Evolutionary conservation across 2,113 vertebrate genomes (phyloP), one percentile per base, ranked within the genome.

Genomic region (Oreochromis niloticus): DNA sequence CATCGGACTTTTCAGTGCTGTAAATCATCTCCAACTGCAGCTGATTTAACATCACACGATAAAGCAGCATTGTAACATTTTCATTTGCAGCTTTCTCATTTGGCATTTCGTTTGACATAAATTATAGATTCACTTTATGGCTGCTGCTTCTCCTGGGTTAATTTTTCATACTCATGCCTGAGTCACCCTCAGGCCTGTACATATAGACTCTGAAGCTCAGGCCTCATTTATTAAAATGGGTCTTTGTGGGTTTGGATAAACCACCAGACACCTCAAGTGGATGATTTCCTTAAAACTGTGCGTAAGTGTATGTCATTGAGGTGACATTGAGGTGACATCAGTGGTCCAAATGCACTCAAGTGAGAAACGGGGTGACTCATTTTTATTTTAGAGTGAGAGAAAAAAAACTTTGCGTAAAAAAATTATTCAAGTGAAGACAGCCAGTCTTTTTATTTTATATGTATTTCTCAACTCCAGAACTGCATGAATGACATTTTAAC

Each of bases 131-230:
- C 63, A 41, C 32, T 57, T 32, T 50, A 27, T n/a, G 41, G 43
- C 36, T 36, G 14, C 41, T 56, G 27, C n/a, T 91, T 57, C 11
- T 56, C 50, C 16, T 82, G 22, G 30, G 46, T 85, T 85, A 54
- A 87, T 48, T 36, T 16, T 22, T 78, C 73, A 78, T 8, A 12
- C 30, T 52, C 46, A 12, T 48, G 71, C 41, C 39, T 5, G 71
- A 30, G 43, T 73, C 66, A 12, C 9, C 43, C 6, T 50, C 10
- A 19, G 27, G 27, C 27, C 71, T 75, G 24, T 32, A 50, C 16
- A 0, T 32, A 78, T 32, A 52, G 73, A 32, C 16, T 5, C 43
- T 50, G 71, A 48, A 50, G 43, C 43, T 1, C 43, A 7, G 71
- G 43, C 43, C 71, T 75, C 24, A 32, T 32, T 1, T 50, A 50